These are phyloP conservation scores for Urocynchramus pylzowi DNA, from an alignment of 2,113 vertebrate genomes.

Conservation along the genomic window DNA sequence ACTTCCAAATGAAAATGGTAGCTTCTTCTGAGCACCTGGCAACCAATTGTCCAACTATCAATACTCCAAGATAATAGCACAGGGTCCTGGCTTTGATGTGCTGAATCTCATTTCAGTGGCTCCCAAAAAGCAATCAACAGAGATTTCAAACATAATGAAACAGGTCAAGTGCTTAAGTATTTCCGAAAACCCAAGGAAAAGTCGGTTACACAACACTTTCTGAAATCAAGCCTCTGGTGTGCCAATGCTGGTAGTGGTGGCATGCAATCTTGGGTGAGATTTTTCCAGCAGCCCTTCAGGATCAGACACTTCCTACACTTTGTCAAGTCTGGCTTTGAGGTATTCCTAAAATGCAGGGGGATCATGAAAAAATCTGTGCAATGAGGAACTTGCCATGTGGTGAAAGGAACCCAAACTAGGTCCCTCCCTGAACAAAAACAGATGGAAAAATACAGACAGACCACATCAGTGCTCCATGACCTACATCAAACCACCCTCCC, in stretches of 20 bases:
- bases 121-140: neutral
- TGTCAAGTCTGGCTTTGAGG: slow-evolving; percentile 46
- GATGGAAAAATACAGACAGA: slow-evolving; percentile 64
- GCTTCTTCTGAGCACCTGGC: accelerated
- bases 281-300: slow-evolving; percentile 21
- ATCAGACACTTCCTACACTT: slow-evolving; percentile 44
- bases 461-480: slow-evolving; percentile 66
- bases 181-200: slow-evolving; percentile 9
- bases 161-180: neutral
- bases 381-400: slow-evolving; percentile 51
- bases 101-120: neutral
- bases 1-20: neutral
- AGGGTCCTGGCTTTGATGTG: accelerated
- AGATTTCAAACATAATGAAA: neutral
- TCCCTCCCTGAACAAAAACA: slow-evolving; percentile 67
- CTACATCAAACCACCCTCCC: slow-evolving; percentile 46
- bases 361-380: slow-evolving; percentile 49
- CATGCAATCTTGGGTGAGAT: neutral
- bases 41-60: neutral
- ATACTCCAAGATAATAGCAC: neutral
- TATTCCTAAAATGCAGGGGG: slow-evolving; percentile 26
- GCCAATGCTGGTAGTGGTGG: neutral
- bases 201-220: neutral
- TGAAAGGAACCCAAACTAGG: slow-evolving; percentile 51
- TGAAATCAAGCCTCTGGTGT: neutral